Evolutionary conservation across 1,140 invertebrate genomes (phyloP).

Genomic region (Harpegnathos saltator): DNA sequence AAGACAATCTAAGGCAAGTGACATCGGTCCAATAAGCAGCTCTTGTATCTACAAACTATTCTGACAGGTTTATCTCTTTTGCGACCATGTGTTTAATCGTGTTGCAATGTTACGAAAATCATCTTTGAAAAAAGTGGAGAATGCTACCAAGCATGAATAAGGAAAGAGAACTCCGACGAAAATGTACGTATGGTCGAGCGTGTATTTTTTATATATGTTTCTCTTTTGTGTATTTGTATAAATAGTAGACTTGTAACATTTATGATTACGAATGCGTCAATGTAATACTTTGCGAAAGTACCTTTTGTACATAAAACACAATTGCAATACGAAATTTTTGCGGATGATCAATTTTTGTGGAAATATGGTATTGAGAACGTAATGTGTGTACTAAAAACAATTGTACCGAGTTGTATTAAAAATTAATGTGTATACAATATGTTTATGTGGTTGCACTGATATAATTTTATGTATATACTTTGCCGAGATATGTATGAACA

Average conservation of each 20-base stretch:
- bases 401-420: constrained; percentile 9
- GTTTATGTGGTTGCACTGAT: neutral
- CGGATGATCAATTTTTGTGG: neutral
- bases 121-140: constrained; percentile 27
- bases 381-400: neutral
- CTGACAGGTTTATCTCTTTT: constrained; percentile 9
- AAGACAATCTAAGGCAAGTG: neutral
- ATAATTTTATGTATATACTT: constrained; percentile 7
- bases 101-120: constrained; percentile 12
- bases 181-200: neutral
- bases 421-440: constrained; percentile 5
- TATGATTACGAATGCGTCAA: too few relatives aligned
- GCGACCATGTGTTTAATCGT: constrained; percentile 25
- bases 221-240: constrained; percentile 15
- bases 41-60: constrained; percentile 10
- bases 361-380: neutral
- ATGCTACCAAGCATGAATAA: constrained; percentile 22
- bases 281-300: neutral
- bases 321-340: constrained; percentile 1
- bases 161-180: neutral
- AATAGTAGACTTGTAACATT: neutral
- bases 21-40: constrained; percentile 4
- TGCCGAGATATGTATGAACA: constrained; percentile 3
- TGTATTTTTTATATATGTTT: neutral
- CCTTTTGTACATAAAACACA: constrained; percentile 9